Conservation (phyloP, 2,113 vertebrate genomes). For the Tichodroma muraria region DNA sequence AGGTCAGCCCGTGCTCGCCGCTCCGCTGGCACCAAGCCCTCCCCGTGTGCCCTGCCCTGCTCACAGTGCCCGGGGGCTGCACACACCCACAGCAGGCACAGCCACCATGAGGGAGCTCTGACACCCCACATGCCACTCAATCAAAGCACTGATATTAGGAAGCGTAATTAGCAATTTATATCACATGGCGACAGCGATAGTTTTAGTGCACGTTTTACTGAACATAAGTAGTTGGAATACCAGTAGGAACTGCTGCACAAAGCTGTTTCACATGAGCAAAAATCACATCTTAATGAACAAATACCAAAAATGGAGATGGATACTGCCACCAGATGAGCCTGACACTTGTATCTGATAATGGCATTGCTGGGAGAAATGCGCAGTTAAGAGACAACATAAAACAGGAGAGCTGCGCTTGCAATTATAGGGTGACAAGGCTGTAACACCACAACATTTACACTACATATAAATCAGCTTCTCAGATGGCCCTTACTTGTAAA, state of each 20-base stretch:
- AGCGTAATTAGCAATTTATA: not conserved
- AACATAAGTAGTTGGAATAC: not conserved
- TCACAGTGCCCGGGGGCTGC: not conserved
- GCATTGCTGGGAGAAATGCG: not conserved
- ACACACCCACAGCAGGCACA: not conserved
- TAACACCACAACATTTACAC: constrained; percentile 18
- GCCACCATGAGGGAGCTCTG: fast-evolving
- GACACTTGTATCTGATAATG: not conserved
- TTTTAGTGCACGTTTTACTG: not conserved
- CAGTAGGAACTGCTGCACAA: not conserved
- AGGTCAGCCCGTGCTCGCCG: not conserved
- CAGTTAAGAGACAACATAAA: constrained; percentile 16
- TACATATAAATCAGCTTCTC: constrained; percentile 11
- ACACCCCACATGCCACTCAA: not conserved
- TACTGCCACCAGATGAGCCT: not conserved
- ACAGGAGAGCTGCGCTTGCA: not conserved
- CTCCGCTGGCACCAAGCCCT: fast-evolving
- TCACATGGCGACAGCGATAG: not conserved
- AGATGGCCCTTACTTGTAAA: not conserved
- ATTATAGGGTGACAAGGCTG: not conserved
- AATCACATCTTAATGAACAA: not conserved
- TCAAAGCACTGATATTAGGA: not conserved
- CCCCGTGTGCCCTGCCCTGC: not conserved
- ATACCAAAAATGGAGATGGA: not conserved
- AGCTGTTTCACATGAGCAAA: not conserved